Evolutionary conservation across 2,113 vertebrate genomes (phyloP).

Genomic region (Maylandia zebra): DNA sequence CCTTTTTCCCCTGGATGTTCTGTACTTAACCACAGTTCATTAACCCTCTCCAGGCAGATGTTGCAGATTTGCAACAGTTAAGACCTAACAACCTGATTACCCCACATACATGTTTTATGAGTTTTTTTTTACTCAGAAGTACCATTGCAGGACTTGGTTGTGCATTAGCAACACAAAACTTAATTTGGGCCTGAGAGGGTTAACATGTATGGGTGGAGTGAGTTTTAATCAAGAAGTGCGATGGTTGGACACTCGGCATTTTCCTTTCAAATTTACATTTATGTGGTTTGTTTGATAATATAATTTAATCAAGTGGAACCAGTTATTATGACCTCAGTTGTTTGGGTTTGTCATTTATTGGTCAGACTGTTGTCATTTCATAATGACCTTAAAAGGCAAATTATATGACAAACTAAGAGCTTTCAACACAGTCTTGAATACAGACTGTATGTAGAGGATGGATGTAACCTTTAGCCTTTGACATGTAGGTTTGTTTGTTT

Average conservation of each 20-base stretch:
- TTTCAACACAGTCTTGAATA: neutral
- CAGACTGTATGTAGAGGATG: neutral
- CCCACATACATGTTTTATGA: too few species aligned
- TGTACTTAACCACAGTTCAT: neutral
- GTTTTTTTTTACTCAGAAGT: too few species aligned
- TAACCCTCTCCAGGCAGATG: too few species aligned
- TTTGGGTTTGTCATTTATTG: neutral
- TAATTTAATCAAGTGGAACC: neutral
- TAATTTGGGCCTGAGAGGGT: too few species aligned
- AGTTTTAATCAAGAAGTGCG: neutral
- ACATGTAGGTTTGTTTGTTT: neutral
- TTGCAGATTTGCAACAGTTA: too few species aligned
- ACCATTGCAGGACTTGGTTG: too few species aligned
- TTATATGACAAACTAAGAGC: neutral
- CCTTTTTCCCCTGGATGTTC: neutral
- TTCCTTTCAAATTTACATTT: neutral
- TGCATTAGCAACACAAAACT: too few species aligned
- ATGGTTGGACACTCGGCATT: neutral
- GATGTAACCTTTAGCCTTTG: neutral
- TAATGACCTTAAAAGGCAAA: neutral
- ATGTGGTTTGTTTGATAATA: neutral
- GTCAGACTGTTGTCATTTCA: neutral
- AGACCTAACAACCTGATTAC: too few species aligned
- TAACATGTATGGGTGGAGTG: neutral
- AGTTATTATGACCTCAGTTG: neutral